phyloP scores from a whole-genome alignment of 2,888 invertebrate species.

The Alloplasta piceator region DNA sequence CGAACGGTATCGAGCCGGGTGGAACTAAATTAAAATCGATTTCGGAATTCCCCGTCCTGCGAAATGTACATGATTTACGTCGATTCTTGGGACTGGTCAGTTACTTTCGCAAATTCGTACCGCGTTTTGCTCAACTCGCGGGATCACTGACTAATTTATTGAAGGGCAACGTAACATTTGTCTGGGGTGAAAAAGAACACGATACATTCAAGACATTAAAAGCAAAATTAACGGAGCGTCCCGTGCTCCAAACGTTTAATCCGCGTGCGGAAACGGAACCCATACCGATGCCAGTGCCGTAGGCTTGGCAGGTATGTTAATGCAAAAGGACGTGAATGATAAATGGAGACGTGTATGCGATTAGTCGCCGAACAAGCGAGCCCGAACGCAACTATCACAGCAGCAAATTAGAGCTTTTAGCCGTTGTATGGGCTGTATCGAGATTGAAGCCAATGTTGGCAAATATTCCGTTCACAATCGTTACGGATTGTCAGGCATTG shows the following conservation, averaged over 20 bases:
- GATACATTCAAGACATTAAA: background rate
- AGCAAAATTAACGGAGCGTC: background rate
- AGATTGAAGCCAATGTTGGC: too few species aligned
- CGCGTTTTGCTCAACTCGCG: background rate
- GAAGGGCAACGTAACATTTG: background rate
- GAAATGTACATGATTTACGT: conserved; percentile 48
- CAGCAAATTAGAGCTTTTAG: background rate
- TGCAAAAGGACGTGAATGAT: background rate
- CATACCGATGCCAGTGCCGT: background rate
- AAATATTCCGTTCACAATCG: too few species aligned
- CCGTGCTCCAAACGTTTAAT: background rate
- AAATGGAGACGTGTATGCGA: background rate
- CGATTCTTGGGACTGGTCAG: conserved; percentile 54
- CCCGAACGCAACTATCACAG: background rate
- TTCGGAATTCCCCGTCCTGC: conserved; percentile 28
- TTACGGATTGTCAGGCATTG: too few species aligned
- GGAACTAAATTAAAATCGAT: background rate
- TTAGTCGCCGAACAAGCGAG: background rate
- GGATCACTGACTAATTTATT: background rate
- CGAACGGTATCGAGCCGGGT: background rate
- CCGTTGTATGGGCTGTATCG: background rate
- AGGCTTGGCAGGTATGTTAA: background rate
- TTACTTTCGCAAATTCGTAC: conserved; percentile 58
- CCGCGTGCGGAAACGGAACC: background rate
- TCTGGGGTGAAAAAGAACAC: background rate